phyloP scores from a whole-genome alignment of 2,888 invertebrate genomes.

The Xestia xanthographa region DNA sequence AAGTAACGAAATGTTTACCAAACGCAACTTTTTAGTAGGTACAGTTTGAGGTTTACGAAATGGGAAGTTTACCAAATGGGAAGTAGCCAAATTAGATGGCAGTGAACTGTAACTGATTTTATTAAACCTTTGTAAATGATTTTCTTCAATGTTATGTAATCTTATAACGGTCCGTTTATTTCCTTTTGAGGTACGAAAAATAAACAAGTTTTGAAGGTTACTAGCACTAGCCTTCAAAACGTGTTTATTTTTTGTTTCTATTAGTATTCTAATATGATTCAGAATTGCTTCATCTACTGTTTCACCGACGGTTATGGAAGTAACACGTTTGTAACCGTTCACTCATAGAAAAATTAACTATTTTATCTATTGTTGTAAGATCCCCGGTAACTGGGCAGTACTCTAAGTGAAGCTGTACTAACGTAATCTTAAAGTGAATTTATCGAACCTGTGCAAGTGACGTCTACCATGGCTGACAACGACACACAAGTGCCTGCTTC shows the following conservation, averaged over 20 bases:
- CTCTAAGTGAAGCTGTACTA: background rate
- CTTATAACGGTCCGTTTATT: too few relatives aligned
- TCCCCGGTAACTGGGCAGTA: background rate
- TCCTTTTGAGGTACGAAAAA: background rate
- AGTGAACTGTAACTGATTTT: background rate
- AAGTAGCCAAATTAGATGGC: too few relatives aligned
- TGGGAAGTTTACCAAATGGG: too few relatives aligned
- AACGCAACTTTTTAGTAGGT: too few relatives aligned
- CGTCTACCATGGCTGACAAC: too few relatives aligned
- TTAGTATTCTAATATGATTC: background rate
- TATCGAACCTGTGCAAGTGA: too few relatives aligned
- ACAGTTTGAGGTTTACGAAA: too few relatives aligned
- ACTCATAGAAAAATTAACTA: background rate
- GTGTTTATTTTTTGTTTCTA: background rate
- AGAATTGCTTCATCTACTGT: background rate
- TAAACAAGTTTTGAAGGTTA: background rate
- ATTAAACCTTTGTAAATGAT: too few relatives aligned
- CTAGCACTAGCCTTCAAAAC: background rate
- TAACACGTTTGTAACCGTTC: background rate
- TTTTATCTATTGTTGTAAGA: background rate
- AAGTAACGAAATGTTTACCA: too few relatives aligned
- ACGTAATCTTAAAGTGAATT: too few relatives aligned
- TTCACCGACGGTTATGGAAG: background rate
- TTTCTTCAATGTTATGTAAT: too few relatives aligned
- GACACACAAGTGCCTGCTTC: too few relatives aligned